These are phyloP conservation scores for Pangasius krempfi DNA, from an alignment of 2,797 vertebrate species.

Conservation along the genomic window DNA sequence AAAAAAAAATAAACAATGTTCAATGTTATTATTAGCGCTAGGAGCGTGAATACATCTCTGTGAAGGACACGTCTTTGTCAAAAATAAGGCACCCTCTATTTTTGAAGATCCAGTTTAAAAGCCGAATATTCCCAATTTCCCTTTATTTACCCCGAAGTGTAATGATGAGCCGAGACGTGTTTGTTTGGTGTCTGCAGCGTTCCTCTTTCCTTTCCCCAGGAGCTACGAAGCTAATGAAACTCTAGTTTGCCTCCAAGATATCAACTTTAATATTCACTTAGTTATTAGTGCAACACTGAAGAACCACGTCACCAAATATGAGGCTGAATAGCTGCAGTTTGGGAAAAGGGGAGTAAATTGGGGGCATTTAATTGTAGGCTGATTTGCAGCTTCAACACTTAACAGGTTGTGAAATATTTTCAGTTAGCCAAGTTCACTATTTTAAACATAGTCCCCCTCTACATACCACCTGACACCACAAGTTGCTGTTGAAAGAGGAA, in stretches of 20 bases:
- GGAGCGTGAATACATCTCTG: background rate
- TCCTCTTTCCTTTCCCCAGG: background rate
- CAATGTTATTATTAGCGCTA: background rate
- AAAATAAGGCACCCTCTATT: background rate
- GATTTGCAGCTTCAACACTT: background rate
- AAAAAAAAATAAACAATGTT: background rate
- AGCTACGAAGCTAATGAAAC: background rate
- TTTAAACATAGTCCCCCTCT: background rate
- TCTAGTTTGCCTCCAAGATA: background rate
- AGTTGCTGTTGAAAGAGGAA: background rate
- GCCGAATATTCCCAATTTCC: background rate
- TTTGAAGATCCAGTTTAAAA: background rate
- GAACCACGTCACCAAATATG: background rate
- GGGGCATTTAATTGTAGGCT: background rate
- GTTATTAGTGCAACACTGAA: background rate
- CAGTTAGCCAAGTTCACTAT: background rate
- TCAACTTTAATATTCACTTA: background rate
- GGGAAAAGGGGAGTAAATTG: background rate
- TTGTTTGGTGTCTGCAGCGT: background rate
- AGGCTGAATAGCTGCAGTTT: background rate
- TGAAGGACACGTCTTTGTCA: background rate
- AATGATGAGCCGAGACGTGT: background rate
- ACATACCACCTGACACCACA: background rate
- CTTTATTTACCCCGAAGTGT: background rate
- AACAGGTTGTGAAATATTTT: background rate